Evolutionary conservation across 2,888 invertebrate genomes (phyloP).

Genomic region (Disparrhopalites patrizii): DNA sequence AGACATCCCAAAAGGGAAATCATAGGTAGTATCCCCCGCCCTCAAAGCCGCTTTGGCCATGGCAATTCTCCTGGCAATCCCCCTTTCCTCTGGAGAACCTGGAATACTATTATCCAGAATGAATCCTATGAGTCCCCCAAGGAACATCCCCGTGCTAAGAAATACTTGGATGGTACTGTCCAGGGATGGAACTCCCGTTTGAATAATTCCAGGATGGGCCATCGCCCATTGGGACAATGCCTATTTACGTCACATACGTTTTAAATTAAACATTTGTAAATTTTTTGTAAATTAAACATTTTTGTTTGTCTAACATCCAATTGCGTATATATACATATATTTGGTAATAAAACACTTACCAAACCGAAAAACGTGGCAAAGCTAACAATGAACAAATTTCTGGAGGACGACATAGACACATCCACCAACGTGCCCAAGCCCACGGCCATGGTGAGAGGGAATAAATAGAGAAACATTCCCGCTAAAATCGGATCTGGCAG

Average conservation of each 20-base stretch:
- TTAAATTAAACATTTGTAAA: too few species aligned
- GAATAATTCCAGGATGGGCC: constrained; percentile 60
- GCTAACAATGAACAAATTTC: constrained; percentile 85
- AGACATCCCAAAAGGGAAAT: constrained; percentile 65
- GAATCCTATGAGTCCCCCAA: constrained; percentile 69
- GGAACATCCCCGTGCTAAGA: constrained; percentile 70
- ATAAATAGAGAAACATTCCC: constrained; percentile 73
- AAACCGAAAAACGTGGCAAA: constrained; percentile 81
- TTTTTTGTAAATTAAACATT: background rate
- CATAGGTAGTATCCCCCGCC: constrained; percentile 36
- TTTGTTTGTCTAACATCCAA: too few species aligned
- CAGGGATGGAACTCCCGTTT: constrained; percentile 62
- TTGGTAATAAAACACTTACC: constrained; percentile 53
- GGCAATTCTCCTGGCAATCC: constrained; percentile 58
- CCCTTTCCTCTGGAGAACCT: constrained; percentile 71
- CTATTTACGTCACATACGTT: background rate
- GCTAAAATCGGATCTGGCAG: constrained; percentile 77
- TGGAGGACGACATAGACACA: constrained; percentile 73
- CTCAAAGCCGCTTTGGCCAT: constrained; percentile 29
- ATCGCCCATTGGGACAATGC: constrained; percentile 65
- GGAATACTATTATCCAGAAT: constrained; percentile 71
- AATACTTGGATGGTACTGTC: constrained; percentile 70
- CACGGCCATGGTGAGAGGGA: constrained; percentile 76
- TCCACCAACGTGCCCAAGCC: constrained; percentile 74
- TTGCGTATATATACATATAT: background rate